Evolutionary conservation across 1,140 invertebrate genomes (phyloP), one percentile per base, ranked within the genome.

Genomic region (Acromyrmex charruanus): DNA sequence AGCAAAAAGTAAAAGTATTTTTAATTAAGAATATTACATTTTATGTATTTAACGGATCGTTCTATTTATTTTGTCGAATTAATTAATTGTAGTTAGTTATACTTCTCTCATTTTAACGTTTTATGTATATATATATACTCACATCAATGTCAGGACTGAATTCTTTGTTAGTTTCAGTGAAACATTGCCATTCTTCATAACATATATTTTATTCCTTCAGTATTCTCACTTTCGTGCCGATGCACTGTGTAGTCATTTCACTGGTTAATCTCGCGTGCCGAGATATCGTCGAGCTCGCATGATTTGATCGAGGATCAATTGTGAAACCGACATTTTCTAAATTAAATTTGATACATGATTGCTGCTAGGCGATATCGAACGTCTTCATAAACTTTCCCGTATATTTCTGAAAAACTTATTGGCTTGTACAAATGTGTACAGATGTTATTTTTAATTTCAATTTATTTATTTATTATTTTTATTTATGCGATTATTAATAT

Each of bases 191-290:
- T 75, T 55, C 28, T 74, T 75, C 7, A 14, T 80, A 18, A 35
- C 31, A 74, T 51, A 84, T 35, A 75, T 63, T 74, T 84, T 84
- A 63, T 84, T 84, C 39, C 4, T 59, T n/a, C 7, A 59, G 14
- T 58, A 35, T 61, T 84, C 25, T 84, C 69, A 63, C 69, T 84
- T 84, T 84, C 55, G n/a, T 53, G 69, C n/a, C 39, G 44, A 28
- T 1, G 25, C 25, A 31, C 16, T 49, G 35, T 74, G 65, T 21
- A 39, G n/a, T 81, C 16, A 4, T 84, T 75, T 35, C 21, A n/a
- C 39, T 69, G 39, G 44, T 51, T 74, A 75, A 75, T 84, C 69
- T 84, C n/a, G 68, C 80, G 80, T 72, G 66, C 25, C 68, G 80
- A 82, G 68, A 75, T 84, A 84, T 84, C 68, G 66, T 39, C 14